Percentiles rank a stretch among this genome's conserved stretches.
Conservation (phyloP, 2,113 vertebrate genomes). For the Malurus melanocephalus region DNA sequence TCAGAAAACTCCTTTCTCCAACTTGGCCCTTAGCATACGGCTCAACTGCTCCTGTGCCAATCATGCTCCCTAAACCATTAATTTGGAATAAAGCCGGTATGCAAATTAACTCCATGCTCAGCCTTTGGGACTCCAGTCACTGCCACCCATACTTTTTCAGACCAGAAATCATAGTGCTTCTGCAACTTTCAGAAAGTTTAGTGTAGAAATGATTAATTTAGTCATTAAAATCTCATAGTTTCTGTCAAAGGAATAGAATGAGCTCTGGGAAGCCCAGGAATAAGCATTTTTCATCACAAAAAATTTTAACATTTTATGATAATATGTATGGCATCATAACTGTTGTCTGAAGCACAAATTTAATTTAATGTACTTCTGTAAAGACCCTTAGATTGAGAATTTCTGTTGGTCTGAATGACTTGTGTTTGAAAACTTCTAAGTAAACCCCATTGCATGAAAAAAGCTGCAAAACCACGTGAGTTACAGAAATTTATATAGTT, state of each 20-base stretch:
- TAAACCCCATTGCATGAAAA: background rate
- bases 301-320: background rate
- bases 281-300: background rate
- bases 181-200: background rate
- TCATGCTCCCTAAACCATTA: background rate
- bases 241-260: background rate
- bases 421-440: background rate
- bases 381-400: background rate
- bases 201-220: background rate
- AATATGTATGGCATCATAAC: background rate
- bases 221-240: background rate
- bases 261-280: background rate
- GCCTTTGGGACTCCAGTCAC: background rate
- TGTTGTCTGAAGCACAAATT: background rate
- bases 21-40: background rate
- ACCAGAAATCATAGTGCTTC: background rate
- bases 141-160: background rate
- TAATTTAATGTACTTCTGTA: background rate
- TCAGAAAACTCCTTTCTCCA: background rate
- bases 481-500: background rate
- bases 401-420: background rate
- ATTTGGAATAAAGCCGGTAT: background rate
- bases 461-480: background rate
- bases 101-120: background rate
- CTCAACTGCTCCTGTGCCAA: background rate